These are phyloP conservation scores for Diadophis punctatus DNA, from an alignment of 2,113 vertebrate species.

Conservation along the genomic window DNA sequence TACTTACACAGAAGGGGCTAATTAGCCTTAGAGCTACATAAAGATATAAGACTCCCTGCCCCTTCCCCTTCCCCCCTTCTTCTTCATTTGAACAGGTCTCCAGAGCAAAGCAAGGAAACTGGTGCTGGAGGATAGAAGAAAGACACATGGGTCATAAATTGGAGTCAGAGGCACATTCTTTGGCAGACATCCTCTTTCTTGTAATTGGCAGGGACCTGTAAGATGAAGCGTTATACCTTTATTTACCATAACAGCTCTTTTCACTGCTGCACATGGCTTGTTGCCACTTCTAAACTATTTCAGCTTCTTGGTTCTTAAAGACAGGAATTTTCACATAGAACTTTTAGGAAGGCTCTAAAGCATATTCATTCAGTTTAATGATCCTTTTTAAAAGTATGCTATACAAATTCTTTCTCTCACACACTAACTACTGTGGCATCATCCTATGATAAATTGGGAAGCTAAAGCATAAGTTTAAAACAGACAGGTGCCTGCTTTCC, in stretches of 20 bases:
- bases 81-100: conserved; percentile 54
- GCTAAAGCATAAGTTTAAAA: neutral
- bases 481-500: accelerated
- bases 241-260: conserved; percentile 3
- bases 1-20: conserved; percentile 34
- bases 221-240: conserved; percentile 20
- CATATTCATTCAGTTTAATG: neutral
- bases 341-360: neutral
- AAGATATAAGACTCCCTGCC: conserved; percentile 25
- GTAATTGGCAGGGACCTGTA: conserved; percentile 50
- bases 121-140: conserved; percentile 58
- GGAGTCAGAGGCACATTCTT: conserved; percentile 55
- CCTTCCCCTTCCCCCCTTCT: accelerated
- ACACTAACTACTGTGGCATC: neutral
- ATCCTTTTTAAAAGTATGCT: conserved; percentile 11
- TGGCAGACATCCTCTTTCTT: conserved; percentile 43
- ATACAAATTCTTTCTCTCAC: neutral
- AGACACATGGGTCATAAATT: conserved; percentile 61
- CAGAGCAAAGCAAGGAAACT: conserved; percentile 54
- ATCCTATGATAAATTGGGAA: neutral
- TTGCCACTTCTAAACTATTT: conserved; percentile 40
- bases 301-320: conserved; percentile 35
- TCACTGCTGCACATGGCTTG: conserved; percentile 36
- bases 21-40: conserved; percentile 51
- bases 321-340: conserved; percentile 24